Base-by-base conservation (phyloP, 2,113 vertebrate genomes). In the Ailuropoda melanoleuca region DNA sequence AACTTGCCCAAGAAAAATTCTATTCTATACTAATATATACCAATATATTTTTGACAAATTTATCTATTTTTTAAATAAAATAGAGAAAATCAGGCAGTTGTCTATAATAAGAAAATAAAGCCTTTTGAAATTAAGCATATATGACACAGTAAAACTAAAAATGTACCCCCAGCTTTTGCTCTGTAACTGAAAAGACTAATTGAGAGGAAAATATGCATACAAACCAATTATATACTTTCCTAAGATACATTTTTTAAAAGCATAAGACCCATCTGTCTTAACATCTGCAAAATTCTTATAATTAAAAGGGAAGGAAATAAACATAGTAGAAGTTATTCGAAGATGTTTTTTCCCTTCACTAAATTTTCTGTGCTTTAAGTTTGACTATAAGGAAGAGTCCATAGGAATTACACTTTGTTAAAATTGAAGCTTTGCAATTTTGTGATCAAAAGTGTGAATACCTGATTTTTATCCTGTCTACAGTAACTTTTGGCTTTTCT, bases 161-260 rank as follows among this genome's bases (percentile, higher is more conserved):
- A 91, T 88, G 64, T 48, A 64, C 29, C 10, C 39, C 37, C 70
- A 84, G 77, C 18, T 88, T 93, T 94, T 94, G 64, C 89, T 94
- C 8, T 62, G 23, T 91, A 81, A 92, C 11, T 85, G 94, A 97
- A 95, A 93, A 96, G 86, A 91, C 77, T 97, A 98, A 96, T 34
- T 91, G 93, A 97, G 43, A 95, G 64, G 64, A 93, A 96, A 95
- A 96, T 29, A 81, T 91, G 29, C 90, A 92, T 89, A 93, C 70
- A 93, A 95, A 97, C 95, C 96, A 98, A 97, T 97, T 97, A 96
- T 75, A 97, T 43, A 62, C 64, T 97, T 96, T 94, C 93, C 75
- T 95, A 70, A 97, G 72, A 95, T 84, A 97, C n/a, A 74, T 78
- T 96, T 93, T 89, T 93, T 26, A 64, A 81, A 95, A 97, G 55